phyloP scores from a whole-genome alignment of 2,113 vertebrate genomes.

The Butastur rufipennis region DNA sequence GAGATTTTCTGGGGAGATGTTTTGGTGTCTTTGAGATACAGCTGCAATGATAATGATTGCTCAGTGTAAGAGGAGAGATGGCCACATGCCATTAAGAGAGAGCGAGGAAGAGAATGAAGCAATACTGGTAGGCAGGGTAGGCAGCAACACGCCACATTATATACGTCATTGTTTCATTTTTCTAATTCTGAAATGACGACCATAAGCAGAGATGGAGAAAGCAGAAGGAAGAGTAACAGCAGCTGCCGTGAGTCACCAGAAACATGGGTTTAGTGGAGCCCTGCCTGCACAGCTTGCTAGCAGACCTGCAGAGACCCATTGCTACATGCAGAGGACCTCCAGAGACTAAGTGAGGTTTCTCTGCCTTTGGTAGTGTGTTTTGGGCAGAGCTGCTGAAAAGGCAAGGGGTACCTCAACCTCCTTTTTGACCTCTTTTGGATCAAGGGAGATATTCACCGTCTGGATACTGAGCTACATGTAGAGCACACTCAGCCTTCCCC shows the following conservation, averaged over 20 bases:
- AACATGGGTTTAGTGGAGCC: background rate
- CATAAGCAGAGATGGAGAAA: background rate
- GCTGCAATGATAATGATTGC: background rate
- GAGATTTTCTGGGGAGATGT: background rate
- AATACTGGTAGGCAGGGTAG: background rate
- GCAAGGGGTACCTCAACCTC: background rate
- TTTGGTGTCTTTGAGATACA: background rate
- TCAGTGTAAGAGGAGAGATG: background rate
- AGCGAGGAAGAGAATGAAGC: background rate
- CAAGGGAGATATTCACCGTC: accelerated
- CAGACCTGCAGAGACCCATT: background rate
- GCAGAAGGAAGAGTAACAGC: conserved; percentile 2
- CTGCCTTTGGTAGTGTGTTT: background rate
- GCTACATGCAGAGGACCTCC: background rate
- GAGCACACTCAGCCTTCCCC: background rate
- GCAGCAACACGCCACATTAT: background rate
- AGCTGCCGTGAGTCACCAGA: background rate
- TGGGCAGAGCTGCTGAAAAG: background rate
- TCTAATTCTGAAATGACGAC: background rate
- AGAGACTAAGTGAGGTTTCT: background rate
- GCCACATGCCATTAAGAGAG: background rate
- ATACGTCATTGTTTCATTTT: background rate
- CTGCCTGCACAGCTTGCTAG: background rate
- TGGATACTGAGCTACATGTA: background rate
- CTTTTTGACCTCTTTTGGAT: background rate